Evolutionary conservation across 2,888 invertebrate species (phyloP), one percentile per base, ranked within the genome.

Genomic region (Noctua janthe): DNA sequence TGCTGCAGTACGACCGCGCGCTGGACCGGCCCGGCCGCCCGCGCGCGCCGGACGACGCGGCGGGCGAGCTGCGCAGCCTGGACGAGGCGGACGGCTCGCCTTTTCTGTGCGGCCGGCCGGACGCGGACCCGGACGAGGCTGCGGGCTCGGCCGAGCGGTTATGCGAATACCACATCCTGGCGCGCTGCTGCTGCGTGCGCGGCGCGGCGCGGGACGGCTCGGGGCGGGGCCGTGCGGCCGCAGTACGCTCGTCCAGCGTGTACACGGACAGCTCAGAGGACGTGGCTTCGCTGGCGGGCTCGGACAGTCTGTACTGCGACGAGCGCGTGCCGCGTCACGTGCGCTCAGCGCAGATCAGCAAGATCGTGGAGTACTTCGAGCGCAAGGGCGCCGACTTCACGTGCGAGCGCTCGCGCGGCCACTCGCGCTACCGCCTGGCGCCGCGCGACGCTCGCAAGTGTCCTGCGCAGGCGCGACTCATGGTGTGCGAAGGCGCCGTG

Each of bases 331-430:
- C 97, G 69, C 97, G 98, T 49, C 97, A 97, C 89, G 96, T 97
- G 90, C 94, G 98, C 89, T 97, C 98, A 87, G 97, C 98, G 87
- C 97, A 98, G 93, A 99, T 99, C 88, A 98, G 98, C 73, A 98
- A 98, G 92, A 99, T 99, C 89, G 99, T 99, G 51, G 99, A 99
- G 91, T 99, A 99, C 94, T 99, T 99, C 95, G 99, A 99, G 95
- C 97, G 98, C 72, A 98, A 98, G 93, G 98, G 98, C 74, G 97
- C 97, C 49, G 97, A 96, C 85, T 96, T 97, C 91, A 95, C 97
- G 87, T 97, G 97, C 91, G 94, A 93, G 87, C 92, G 97, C 3
- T 94, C 95, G 59, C 94, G 94, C 59, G 94, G 93, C 15, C 93
- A 91, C 87, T 91, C 91, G 84, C 91, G 91, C 83, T 91, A 88